Base-by-base conservation (phyloP, 2,888 invertebrate genomes). In the Pardosa pseudoannulata region DNA sequence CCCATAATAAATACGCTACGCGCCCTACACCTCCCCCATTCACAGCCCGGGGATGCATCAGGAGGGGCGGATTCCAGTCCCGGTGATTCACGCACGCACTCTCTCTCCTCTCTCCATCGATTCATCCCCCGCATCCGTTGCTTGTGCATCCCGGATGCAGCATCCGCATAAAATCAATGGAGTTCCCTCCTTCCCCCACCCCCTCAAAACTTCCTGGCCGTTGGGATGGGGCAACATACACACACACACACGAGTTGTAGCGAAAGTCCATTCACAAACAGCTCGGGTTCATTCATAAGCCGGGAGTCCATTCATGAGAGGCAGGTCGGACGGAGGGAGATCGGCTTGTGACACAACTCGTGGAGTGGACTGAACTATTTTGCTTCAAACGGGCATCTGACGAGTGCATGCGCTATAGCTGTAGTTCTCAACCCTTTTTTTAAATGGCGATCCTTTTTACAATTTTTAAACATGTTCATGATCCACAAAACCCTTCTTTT, bases 151-250 rank as follows among this genome's bases (percentile, higher is more conserved):
- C 79, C 79, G 79, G 79, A 79, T 79, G 71, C 71, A 9, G 16
- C 74, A 74, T 74, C 56, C 74, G 31, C 19, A 29, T 50, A 31
- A 62, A 36, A 56, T 27, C 67, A 74, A 65, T 67, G 67, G 46
- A 56, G 78, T 31, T 2, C 65, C 56, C n/a, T n/a, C n/a, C n/a
- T n/a, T 16, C 23, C 19, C 56, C 56, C 56, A 29, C n/a, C 23
- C 23, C 19, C 56, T 23, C 56, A 29, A 67, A 27, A 56, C 68
- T 73, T 85, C 78, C 83, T 76, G 83, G 78, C 78, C 83, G 72
- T 78, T 83, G 62, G 50, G 46, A 64, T 68, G 65, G 62, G 19
- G 23, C 11, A 50, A 50, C 50, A 16, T 19, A 50, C 50, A 16
- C 50, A 50, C 50, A 16, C 19, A 19, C 19, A 50, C 50, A 19